phyloP scores from a whole-genome alignment of 2,113 vertebrate species.

The Hippocampus zosterae region DNA sequence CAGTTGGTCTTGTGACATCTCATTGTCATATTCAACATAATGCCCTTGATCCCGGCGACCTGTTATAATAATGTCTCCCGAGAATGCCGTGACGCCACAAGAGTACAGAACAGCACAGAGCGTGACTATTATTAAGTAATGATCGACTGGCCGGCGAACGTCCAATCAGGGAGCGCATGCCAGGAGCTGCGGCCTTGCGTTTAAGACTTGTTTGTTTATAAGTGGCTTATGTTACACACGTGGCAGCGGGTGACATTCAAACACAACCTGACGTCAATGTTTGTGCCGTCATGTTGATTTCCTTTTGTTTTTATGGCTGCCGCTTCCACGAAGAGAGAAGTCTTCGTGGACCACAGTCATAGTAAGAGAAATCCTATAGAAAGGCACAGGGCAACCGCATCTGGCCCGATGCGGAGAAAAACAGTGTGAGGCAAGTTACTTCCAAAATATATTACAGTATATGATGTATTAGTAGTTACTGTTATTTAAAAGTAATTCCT shows the following conservation, averaged over 20 bases:
- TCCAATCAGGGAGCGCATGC: constrained; percentile 16
- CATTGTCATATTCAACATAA: constrained; percentile 5
- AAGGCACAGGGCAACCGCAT: background rate
- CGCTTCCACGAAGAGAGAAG: no score
- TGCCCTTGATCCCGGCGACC: background rate
- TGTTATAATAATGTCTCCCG: background rate
- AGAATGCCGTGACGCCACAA: background rate
- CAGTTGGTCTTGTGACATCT: background rate
- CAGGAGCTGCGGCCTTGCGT: constrained; percentile 15
- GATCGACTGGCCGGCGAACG: background rate
- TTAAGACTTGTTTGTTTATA: constrained; percentile 37
- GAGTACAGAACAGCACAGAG: background rate
- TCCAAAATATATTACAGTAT: background rate
- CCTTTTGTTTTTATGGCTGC: background rate
- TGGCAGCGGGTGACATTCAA: constrained; percentile 23
- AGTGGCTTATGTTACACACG: constrained; percentile 24
- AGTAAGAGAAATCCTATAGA: background rate
- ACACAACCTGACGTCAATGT: constrained; percentile 19
- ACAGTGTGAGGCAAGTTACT: background rate
- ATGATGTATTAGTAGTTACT: background rate
- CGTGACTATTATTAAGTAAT: constrained; percentile 7
- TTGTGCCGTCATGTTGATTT: constrained; percentile 14
- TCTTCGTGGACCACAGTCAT: background rate
- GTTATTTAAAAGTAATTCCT: background rate
- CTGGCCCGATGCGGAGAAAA: background rate